Evolutionary conservation across 1,140 invertebrate genomes (phyloP), one percentile per base, ranked within the genome.

Genomic region (Druon quercuslanigerum): DNA sequence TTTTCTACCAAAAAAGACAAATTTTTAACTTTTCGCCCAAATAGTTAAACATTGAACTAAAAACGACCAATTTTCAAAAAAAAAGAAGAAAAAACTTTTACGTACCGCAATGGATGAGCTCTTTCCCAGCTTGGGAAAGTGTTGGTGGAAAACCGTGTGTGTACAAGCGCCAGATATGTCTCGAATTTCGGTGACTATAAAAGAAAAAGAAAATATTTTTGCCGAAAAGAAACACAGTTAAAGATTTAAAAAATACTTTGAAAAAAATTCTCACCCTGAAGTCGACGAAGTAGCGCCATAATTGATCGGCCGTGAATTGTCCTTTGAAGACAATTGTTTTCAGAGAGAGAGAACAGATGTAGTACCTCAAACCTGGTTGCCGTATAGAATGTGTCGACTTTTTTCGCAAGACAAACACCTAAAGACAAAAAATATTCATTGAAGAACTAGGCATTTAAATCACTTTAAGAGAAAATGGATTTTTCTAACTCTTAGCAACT

Each of bases 61-160:
- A 25, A 25, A 25, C 20, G 20, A 25, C 3, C 20, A 25, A 25
- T 25, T 25, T 25, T 25, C 20, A 25, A 25, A 25, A 25, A 25
- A 25, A 25, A 25, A 25, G 3, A 25, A 25, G 3, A 25, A 25
- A 71, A 71, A 56, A 54, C 4, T 50, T n/a, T 17, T 56, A 81
- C 82, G 91, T 92, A 98, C 96, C 98, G 95, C 85, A 99, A 93
- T n/a, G 99, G 99, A 92, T 99, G 99, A 14, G 99, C 98, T 85
- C 98, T 94, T 91, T 99, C 98, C 99, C 99, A 99, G 87, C 96
- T 98, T 8, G 99, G 99, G 87, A 99, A 99, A 19, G 99, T 99
- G 91, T 99, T 99, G 66, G 99, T 99, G 3, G 98, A 99, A 92
- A 99, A 99, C 79, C 96, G 93, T 19, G 98, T 99, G 89, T 99